Conservation (phyloP, 2,797 vertebrate species). For the Pangasius krempfi region DNA sequence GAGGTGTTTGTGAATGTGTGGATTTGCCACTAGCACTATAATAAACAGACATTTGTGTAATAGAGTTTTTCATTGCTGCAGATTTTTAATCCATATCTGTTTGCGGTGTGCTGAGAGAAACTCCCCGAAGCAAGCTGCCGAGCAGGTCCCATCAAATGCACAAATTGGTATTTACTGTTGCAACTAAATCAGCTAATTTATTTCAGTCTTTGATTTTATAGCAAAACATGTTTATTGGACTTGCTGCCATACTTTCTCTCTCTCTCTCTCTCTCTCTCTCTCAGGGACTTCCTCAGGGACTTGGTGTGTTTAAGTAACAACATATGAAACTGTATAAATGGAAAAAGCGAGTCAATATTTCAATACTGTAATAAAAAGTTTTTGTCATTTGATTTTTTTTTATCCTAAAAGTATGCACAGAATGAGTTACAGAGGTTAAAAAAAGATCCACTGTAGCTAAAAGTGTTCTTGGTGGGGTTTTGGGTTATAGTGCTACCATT, state of each 20-base stretch:
- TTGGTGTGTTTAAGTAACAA: slow-evolving; percentile 12
- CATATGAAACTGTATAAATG: background rate
- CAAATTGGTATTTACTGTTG: slow-evolving; percentile 40
- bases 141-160: slow-evolving; percentile 24
- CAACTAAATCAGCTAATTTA: slow-evolving; percentile 38
- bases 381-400: background rate
- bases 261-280: slow-evolving; percentile 12
- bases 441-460: slow-evolving; percentile 3
- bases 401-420: background rate
- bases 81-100: slow-evolving; percentile 39
- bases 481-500: slow-evolving; percentile 1
- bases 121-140: slow-evolving; percentile 16
- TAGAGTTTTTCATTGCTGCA: slow-evolving; percentile 24
- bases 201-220: slow-evolving; percentile 33
- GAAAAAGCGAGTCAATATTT: background rate
- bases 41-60: slow-evolving; percentile 35
- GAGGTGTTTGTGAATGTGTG: slow-evolving; percentile 6
- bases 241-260: background rate
- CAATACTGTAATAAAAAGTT: slow-evolving; percentile 7
- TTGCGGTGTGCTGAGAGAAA: slow-evolving; percentile 13
- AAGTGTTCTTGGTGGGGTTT: slow-evolving; percentile 2
- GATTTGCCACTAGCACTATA: slow-evolving; percentile 14
- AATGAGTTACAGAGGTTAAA: background rate
- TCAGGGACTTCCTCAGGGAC: background rate
- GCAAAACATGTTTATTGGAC: slow-evolving; percentile 40